These are phyloP conservation scores for Pygoscelis antarcticus DNA, from an alignment of 2,113 vertebrate genomes.

Conservation along the genomic window DNA sequence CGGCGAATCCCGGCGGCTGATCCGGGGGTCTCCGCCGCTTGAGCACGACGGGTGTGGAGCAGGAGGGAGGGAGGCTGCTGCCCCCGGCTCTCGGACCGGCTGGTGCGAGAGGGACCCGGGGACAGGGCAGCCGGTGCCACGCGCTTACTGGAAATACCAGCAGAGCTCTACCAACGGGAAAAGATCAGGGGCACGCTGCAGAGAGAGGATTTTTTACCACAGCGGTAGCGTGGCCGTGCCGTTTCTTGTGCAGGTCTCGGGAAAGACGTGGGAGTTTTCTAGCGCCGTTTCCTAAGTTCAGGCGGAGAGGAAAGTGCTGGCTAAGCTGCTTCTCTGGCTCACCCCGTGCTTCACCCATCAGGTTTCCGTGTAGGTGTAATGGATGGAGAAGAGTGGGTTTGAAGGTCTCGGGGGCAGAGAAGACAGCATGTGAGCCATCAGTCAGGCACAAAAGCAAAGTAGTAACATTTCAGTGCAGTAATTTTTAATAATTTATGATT, in stretches of 20 bases:
- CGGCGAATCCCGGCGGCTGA: background rate
- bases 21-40: background rate
- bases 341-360: background rate
- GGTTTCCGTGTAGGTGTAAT: background rate
- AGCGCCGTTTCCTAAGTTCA: background rate
- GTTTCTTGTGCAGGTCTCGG: background rate
- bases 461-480: slow-evolving; percentile 26
- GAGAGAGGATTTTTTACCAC: background rate
- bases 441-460: slow-evolving; percentile 53
- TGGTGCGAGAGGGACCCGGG: background rate
- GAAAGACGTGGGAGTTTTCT: background rate
- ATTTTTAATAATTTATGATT: slow-evolving; percentile 70
- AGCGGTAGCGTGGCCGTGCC: background rate
- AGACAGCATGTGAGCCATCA: slow-evolving; percentile 14
- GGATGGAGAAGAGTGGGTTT: background rate
- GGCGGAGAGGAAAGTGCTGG: background rate
- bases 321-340: slow-evolving; percentile 23
- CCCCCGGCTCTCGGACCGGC: background rate
- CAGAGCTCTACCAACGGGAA: fast-evolving
- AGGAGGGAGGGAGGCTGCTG: background rate
- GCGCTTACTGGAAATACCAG: background rate
- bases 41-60: fast-evolving
- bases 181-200: background rate
- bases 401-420: slow-evolving; percentile 39
- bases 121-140: background rate